A percentile compares a stretch with the other conserved stretches of the same genome.
phyloP scores from a whole-genome alignment of 2,888 invertebrate genomes.

The Hypomecis punctinalis region DNA sequence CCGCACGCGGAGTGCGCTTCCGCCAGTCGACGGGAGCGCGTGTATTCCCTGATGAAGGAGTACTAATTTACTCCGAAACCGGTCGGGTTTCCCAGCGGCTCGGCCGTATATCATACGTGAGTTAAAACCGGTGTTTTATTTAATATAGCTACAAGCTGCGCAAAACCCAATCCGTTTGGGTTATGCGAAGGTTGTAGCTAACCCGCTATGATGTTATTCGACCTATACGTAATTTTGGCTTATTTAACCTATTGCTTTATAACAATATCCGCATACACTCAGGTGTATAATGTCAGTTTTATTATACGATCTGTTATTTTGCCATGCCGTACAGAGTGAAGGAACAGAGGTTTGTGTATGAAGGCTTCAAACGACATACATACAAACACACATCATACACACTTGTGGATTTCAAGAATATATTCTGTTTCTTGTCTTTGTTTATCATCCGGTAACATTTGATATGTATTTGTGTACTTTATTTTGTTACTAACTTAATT shows the following conservation, averaged over 20 bases:
- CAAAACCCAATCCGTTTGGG: too few relatives aligned
- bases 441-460: constrained; percentile 23
- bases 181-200: too few relatives aligned
- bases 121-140: too few relatives aligned
- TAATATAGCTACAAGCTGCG: too few relatives aligned
- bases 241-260: constrained; percentile 62
- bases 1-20: too few relatives aligned
- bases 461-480: constrained; percentile 22
- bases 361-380: constrained; percentile 63
- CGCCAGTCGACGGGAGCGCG: too few relatives aligned
- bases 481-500: constrained; percentile 36
- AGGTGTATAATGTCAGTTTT: constrained; percentile 56
- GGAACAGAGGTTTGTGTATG: constrained; percentile 81
- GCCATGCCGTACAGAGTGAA: constrained; percentile 82
- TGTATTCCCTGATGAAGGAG: too few relatives aligned
- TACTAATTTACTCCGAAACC: too few relatives aligned
- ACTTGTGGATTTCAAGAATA: constrained; percentile 59
- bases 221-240: constrained; percentile 23
- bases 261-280: constrained; percentile 49
- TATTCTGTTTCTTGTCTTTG: constrained; percentile 33
- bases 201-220: too few relatives aligned
- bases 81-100: too few relatives aligned
- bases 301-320: constrained; percentile 77
- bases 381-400: constrained; percentile 53
- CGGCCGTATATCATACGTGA: too few relatives aligned